Evolutionary conservation across 2,113 vertebrate species (phyloP).

Genomic region (Cynopterus brachyotis): DNA sequence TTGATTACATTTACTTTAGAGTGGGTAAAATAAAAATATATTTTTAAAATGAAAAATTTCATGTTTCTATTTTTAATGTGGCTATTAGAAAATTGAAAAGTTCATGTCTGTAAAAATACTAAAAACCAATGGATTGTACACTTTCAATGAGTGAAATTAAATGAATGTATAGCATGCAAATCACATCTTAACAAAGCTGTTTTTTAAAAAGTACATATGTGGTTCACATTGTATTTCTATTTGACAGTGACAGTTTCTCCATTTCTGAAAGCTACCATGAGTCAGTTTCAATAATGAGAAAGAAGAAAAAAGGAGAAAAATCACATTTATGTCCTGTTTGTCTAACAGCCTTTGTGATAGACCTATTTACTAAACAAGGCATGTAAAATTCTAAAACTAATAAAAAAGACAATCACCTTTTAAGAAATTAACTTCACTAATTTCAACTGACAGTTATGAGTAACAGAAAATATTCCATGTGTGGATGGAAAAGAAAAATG

Average conservation of each 20-base stretch:
- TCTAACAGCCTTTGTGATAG: not conserved
- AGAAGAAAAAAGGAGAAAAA: constrained; percentile 20
- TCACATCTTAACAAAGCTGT: not conserved
- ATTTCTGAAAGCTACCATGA: not conserved
- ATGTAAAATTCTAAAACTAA: not conserved
- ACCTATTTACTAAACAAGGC: constrained; percentile 35
- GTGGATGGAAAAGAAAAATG: not conserved
- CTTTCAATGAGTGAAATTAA: not conserved
- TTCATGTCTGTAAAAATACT: not conserved
- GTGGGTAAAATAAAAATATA: not conserved
- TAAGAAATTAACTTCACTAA: constrained; percentile 6
- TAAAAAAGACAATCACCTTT: not conserved
- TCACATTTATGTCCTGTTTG: constrained; percentile 18
- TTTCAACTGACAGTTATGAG: not conserved
- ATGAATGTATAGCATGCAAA: not conserved
- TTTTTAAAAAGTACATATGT: not conserved
- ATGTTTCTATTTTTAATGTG: not conserved
- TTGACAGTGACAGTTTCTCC: not conserved
- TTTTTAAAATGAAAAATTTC: constrained; percentile 1
- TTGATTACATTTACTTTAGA: not conserved
- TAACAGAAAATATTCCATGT: not conserved
- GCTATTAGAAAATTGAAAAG: not conserved
- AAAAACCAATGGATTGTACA: not conserved
- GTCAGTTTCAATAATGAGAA: not conserved
- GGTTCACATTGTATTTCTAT: not conserved